Conservation (phyloP, 2,113 vertebrate species). For the Genyomyrus donnyi region DNA sequence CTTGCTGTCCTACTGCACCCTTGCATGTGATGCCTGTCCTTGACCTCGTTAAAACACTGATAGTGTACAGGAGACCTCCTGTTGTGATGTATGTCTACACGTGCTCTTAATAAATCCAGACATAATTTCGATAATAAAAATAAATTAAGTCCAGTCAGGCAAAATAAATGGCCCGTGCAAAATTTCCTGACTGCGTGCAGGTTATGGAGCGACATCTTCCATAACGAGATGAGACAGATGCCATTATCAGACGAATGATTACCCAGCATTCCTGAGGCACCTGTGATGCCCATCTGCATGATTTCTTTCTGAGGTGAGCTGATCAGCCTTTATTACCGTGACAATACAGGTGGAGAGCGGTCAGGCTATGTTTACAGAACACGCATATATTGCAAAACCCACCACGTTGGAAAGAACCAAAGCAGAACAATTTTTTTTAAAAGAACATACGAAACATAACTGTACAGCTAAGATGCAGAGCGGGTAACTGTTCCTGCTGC, state of each 20-base stretch:
- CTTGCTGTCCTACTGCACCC: neutral
- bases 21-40: neutral
- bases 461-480: neutral
- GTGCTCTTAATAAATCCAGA: neutral
- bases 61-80: neutral
- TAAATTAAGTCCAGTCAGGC: neutral
- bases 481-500: neutral
- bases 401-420: neutral
- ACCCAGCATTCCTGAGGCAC: neutral
- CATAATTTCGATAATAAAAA: neutral
- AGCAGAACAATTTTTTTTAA: neutral
- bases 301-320: neutral
- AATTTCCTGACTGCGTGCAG: neutral
- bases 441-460: neutral
- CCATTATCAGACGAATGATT: neutral
- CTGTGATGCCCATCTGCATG: neutral
- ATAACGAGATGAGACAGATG: neutral
- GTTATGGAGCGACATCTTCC: neutral
- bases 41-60: neutral
- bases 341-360: neutral
- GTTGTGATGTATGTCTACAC: neutral
- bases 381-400: neutral
- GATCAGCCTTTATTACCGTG: neutral
- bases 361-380: neutral
- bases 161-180: neutral